Base-by-base conservation (phyloP, 2,113 vertebrate species). In the Chionis minor region DNA sequence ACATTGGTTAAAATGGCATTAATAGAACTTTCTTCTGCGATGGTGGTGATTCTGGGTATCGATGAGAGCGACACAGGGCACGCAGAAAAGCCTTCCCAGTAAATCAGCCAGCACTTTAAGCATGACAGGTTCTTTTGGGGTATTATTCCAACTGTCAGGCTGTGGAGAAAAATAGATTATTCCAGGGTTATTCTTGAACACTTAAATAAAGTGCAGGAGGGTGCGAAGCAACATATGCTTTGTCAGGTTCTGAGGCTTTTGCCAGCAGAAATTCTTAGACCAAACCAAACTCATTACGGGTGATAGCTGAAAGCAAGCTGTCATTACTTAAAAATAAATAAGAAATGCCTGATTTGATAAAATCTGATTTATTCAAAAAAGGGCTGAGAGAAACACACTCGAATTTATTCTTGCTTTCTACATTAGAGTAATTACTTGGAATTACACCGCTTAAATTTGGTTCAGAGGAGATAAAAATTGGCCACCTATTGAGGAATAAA, bases 351-450 rank as follows among this genome's bases (percentile, higher is more conserved):
- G 74, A 66, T 91, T 92, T 93, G 62, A 88, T 86, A 82, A 92
- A 90, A 91, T 21, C 75, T 61, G 79, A 75, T 96, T 96, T 91
- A 96, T 94, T 94, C 55, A 69, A 93, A 95, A 95, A 85, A 58
- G 71, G 58, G 65, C 47, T 62, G 86, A 92, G 88, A 89, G 45
- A 90, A 96, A 91, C 73, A 95, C 74, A 81, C 18, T 89, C 72
- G 66, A 54, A 62, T 87, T 94, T 83, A 80, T 78, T 86, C 62
- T 83, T 9, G 4, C 22, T 81, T 93, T 94, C 83, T 79, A 59
- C 78, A 73, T 90, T 82, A 61, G 49, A 71, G 38, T 55, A 42
- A 84, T 81, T 81, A 10, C 45, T 81, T 63, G 47, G 47, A 87
- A 59, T 81, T 70, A 88, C 42, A 90, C 22, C 28, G 18, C n/a